These are phyloP conservation scores for Hesperia comma DNA, from an alignment of 2,888 invertebrate genomes.

Conservation along the genomic window DNA sequence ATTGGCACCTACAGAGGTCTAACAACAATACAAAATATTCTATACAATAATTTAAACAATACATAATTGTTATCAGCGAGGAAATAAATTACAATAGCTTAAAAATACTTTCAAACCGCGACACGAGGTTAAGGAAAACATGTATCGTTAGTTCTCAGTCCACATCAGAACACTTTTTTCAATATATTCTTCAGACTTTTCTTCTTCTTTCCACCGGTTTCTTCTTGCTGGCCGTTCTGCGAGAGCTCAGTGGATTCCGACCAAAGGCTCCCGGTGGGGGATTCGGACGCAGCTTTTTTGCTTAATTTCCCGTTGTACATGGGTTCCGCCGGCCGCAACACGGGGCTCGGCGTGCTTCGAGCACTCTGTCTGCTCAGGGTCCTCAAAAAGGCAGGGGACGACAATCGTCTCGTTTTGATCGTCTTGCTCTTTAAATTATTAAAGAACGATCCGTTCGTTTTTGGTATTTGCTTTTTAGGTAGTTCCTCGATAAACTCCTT, in stretches of 20 bases:
- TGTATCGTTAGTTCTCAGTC: slow-evolving; percentile 26
- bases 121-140: slow-evolving; percentile 35
- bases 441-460: slow-evolving; percentile 78
- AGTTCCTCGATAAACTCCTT: slow-evolving; percentile 65
- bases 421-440: slow-evolving; percentile 77
- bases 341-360: slow-evolving; percentile 72
- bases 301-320: slow-evolving; percentile 69
- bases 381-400: slow-evolving; percentile 85
- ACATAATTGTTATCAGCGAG: slow-evolving; percentile 60
- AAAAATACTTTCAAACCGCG: slow-evolving; percentile 24
- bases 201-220: slow-evolving; percentile 78
- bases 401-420: slow-evolving; percentile 80
- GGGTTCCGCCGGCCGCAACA: slow-evolving; percentile 62
- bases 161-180: slow-evolving; percentile 88
- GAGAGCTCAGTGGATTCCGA: slow-evolving; percentile 78
- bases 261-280: slow-evolving; percentile 77
- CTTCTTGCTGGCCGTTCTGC: slow-evolving; percentile 66
- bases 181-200: slow-evolving; percentile 90
- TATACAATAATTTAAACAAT: slow-evolving; percentile 56
- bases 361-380: slow-evolving; percentile 81
- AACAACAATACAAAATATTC: slow-evolving; percentile 60
- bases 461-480: slow-evolving; percentile 63
- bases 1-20: slow-evolving; percentile 80
- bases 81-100: slow-evolving; percentile 74
- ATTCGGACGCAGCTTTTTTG: slow-evolving; percentile 71